Conservation (phyloP, 2,797 vertebrate species). For the Alca torda region DNA sequence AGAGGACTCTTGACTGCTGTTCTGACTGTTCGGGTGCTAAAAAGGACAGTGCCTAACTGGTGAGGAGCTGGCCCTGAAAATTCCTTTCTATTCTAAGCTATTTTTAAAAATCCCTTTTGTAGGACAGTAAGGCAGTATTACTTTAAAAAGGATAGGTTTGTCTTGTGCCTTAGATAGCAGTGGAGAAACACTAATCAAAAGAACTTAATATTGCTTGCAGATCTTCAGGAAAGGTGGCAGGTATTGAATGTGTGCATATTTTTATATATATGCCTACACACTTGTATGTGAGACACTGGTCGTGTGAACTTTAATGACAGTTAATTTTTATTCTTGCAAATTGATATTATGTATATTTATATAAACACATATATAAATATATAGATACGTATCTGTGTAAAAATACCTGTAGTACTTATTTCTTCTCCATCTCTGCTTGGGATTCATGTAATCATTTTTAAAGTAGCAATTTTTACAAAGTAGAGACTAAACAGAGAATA, state of each 20-base stretch:
- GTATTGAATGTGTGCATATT: background rate
- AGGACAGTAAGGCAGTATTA: background rate
- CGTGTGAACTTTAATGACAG: background rate
- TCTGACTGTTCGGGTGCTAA: background rate
- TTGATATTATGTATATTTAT: background rate
- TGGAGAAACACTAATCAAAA: background rate
- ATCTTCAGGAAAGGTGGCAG: background rate
- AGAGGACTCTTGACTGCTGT: background rate
- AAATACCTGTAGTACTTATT: background rate
- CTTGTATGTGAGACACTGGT: background rate
- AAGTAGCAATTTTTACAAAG: background rate
- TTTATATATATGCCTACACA: background rate
- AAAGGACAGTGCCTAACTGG: background rate
- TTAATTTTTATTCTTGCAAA: constrained; percentile 1
- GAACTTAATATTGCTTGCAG: background rate
- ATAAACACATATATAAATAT: background rate
- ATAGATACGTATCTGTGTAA: background rate
- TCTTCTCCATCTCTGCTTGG: background rate
- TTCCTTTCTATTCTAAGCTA: background rate
- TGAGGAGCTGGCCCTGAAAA: background rate
- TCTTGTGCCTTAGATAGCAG: background rate
- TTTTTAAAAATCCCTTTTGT: background rate
- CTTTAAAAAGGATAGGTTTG: background rate
- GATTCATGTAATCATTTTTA: background rate
- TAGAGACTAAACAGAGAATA: background rate